These are phyloP conservation scores for Rhodophaea formosa DNA, from an alignment of 2,888 invertebrate species.

Conservation along the genomic window DNA sequence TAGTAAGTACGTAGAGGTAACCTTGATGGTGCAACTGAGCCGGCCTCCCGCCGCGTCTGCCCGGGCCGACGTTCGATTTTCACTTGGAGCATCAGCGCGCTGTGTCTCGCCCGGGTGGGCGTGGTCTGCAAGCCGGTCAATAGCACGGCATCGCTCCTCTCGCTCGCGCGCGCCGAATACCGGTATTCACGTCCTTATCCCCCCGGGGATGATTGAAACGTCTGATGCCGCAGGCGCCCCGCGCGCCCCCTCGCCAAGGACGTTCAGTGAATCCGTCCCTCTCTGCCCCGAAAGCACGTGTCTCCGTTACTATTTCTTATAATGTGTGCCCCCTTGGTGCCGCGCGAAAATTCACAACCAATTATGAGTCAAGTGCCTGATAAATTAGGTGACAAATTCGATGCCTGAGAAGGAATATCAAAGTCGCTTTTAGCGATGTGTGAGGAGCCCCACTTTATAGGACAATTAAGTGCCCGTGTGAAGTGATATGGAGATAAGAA, in stretches of 20 bases:
- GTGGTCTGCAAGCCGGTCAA: constrained; percentile 79
- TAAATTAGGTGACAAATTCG: constrained; percentile 70
- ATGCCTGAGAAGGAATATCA: constrained; percentile 71
- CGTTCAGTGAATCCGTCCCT: constrained; percentile 82
- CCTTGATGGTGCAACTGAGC: constrained; percentile 71
- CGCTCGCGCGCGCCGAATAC: constrained; percentile 46
- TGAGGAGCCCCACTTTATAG: constrained; percentile 58
- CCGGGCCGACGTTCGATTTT: constrained; percentile 79
- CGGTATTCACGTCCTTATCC: constrained; percentile 54
- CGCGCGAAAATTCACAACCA: constrained; percentile 78
- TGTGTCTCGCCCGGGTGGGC: constrained; percentile 79
- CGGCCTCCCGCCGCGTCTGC: constrained; percentile 66
- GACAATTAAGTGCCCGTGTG: constrained; percentile 66
- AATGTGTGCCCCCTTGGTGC: constrained; percentile 76
- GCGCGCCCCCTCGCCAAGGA: constrained; percentile 78
- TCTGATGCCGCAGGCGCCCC: constrained; percentile 81
- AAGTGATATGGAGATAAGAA: constrained; percentile 78
- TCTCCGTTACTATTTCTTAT: constrained; percentile 78
- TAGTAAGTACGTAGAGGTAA: constrained; percentile 56
- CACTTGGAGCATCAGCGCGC: constrained; percentile 76
- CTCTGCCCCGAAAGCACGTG: constrained; percentile 81
- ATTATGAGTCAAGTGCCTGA: constrained; percentile 79
- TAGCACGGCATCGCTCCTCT: constrained; percentile 71
- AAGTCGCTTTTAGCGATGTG: constrained; percentile 66
- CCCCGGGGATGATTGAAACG: constrained; percentile 80